Percentiles rank a stretch among this genome's conserved stretches.
Evolutionary conservation across 2,113 vertebrate species (phyloP).

Genomic region (Fulmarus glacialis): DNA sequence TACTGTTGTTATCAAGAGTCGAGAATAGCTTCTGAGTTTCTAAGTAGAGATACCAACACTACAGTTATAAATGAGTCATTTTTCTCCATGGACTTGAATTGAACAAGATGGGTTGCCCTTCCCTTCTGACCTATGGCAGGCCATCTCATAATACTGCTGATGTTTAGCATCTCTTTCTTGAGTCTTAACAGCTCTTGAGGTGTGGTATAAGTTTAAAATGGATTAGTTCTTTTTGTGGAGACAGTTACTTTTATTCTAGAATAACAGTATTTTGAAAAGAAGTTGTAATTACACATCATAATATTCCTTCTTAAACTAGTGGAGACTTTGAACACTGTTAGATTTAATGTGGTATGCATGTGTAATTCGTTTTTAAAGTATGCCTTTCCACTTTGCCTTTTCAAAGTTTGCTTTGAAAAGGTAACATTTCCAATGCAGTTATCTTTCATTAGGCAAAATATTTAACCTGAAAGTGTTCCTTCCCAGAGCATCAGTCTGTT

Average conservation of each 20-base stretch:
- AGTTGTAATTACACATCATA: not conserved
- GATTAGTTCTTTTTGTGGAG: not conserved
- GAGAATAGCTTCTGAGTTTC: not conserved
- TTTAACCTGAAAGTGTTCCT: not conserved
- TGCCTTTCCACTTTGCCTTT: not conserved
- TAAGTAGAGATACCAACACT: not conserved
- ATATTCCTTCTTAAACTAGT: not conserved
- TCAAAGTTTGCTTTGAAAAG: not conserved
- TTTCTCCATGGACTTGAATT: not conserved
- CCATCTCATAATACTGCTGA: too few species aligned
- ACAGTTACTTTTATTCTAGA: not conserved
- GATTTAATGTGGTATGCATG: too few species aligned
- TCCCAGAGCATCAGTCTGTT: not conserved
- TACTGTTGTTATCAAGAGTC: not conserved
- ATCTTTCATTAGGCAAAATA: not conserved
- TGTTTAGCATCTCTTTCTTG: not conserved
- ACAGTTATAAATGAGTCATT: accelerated
- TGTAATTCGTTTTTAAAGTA: not conserved
- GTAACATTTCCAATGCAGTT: not conserved
- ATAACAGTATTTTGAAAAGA: not conserved
- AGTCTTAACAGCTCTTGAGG: not conserved
- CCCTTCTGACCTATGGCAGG: not conserved
- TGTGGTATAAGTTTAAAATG: not conserved
- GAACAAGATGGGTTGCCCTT: not conserved
- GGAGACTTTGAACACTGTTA: not conserved